Conservation (phyloP, 2,888 invertebrate genomes). For the Nemotelus pantherinus region DNA sequence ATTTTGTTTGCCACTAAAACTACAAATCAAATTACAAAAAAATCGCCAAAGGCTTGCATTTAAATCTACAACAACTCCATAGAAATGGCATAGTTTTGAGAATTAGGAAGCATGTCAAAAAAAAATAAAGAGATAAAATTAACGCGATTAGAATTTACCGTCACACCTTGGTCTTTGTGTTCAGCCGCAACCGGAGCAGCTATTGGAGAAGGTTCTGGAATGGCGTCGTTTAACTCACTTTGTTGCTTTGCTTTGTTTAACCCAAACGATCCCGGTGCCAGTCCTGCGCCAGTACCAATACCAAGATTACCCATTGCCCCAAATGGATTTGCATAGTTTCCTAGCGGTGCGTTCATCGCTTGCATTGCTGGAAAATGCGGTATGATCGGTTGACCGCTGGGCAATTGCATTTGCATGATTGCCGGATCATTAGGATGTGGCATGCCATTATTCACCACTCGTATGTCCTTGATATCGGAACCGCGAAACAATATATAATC, state of each 20-base stretch:
- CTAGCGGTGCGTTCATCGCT: conserved; percentile 69
- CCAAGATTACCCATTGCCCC: conserved; percentile 63
- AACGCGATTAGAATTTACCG: conserved; percentile 61
- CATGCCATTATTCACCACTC: conserved; percentile 89
- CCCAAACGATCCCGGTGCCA: conserved; percentile 65
- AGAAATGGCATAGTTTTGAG: too few species aligned
- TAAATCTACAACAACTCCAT: too few species aligned
- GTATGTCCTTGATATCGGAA: conserved; percentile 98
- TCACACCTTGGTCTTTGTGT: conserved; percentile 65
- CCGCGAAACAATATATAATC: conserved; percentile 99
- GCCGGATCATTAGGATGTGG: conserved; percentile 96
- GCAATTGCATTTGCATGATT: conserved; percentile 90
- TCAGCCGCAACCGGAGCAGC: conserved; percentile 60
- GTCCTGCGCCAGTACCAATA: conserved; percentile 61
- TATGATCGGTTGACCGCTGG: conserved; percentile 73
- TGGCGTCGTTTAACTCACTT: conserved; percentile 71
- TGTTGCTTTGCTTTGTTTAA: conserved; percentile 68
- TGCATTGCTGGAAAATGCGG: conserved; percentile 75
- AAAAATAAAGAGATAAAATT: background rate
- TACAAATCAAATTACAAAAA: too few species aligned
- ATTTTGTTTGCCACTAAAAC: too few species aligned
- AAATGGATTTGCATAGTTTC: conserved; percentile 62
- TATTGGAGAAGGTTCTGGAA: conserved; percentile 54
- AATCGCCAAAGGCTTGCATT: too few species aligned
- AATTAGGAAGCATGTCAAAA: background rate